Evolutionary conservation across 2,888 invertebrate species (phyloP).

Genomic region (Pseudoips prasinana): DNA sequence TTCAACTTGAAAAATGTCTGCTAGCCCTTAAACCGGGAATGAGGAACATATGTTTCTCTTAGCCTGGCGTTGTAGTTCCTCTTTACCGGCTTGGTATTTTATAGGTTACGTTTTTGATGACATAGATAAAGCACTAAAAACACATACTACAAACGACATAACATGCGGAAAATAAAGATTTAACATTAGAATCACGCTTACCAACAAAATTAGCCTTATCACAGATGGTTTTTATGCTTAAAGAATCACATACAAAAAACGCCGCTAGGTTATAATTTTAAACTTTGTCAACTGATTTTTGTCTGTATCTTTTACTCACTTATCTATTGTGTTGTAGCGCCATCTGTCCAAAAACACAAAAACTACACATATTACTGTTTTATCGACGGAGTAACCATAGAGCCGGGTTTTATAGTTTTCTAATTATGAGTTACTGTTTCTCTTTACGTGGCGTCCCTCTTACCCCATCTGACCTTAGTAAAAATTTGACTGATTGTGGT

Average conservation of each 20-base stretch:
- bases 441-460: slow-evolving; percentile 6
- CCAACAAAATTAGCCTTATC: slow-evolving; percentile 1
- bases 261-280: neutral
- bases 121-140: slow-evolving; percentile 8
- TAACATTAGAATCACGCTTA: slow-evolving; percentile 1
- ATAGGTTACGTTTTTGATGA: slow-evolving; percentile 7
- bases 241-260: too few relatives aligned
- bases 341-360: slow-evolving; percentile 1
- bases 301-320: slow-evolving; percentile 1
- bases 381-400: slow-evolving; percentile 3
- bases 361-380: slow-evolving; percentile 5
- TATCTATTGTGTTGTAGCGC: slow-evolving; percentile 1
- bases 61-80: slow-evolving; percentile 4
- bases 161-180: slow-evolving; percentile 4
- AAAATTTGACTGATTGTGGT: too few relatives aligned
- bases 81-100: slow-evolving; percentile 10
- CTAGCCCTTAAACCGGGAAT: slow-evolving; percentile 5
- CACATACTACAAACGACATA: slow-evolving; percentile 4
- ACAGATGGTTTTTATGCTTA: too few relatives aligned
- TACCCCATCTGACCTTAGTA: slow-evolving; percentile 3
- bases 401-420: slow-evolving; percentile 3
- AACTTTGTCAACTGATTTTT: slow-evolving; percentile 2
- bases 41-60: slow-evolving; percentile 8
- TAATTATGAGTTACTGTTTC: slow-evolving; percentile 3
- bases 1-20: slow-evolving; percentile 1